These are phyloP conservation scores for Enteromius fasciolatus DNA, from an alignment of 2,797 vertebrate species.

Conservation along the genomic window DNA sequence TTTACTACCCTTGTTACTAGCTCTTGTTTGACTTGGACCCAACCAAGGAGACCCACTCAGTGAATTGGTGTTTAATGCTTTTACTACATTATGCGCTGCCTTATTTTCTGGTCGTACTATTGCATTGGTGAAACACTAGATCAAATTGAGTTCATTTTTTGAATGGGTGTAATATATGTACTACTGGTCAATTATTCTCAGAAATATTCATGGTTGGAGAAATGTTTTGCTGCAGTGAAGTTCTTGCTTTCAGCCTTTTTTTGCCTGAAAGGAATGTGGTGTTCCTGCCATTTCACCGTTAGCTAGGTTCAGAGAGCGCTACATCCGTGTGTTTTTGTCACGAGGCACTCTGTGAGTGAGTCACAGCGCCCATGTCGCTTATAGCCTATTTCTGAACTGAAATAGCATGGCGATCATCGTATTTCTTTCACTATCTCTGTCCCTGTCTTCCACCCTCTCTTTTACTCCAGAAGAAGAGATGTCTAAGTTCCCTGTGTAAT, in stretches of 20 bases:
- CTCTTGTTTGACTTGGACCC: slow-evolving; percentile 57
- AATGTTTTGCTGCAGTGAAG: not conserved
- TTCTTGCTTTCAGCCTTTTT: not conserved
- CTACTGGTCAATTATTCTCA: not conserved
- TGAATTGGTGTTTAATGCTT: not conserved
- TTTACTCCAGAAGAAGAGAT: not conserved
- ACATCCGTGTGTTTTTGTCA: slow-evolving; percentile 38
- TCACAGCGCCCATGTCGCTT: slow-evolving; percentile 1
- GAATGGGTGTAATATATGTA: not conserved
- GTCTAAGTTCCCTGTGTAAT: not conserved
- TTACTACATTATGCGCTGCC: not conserved
- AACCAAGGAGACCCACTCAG: slow-evolving; percentile 11
- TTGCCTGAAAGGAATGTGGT: slow-evolving; percentile 15
- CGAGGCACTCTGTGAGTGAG: slow-evolving; percentile 14
- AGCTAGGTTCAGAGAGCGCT: slow-evolving; percentile 27
- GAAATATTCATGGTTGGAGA: not conserved
- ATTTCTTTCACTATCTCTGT: slow-evolving; percentile 33
- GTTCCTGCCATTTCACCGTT: slow-evolving; percentile 29
- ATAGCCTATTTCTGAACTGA: slow-evolving; percentile 19
- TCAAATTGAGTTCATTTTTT: not conserved
- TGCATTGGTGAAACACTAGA: not conserved
- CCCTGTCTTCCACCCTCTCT: not conserved
- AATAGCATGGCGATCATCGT: slow-evolving; percentile 2
- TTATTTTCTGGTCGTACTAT: not conserved
- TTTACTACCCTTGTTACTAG: slow-evolving; percentile 55